phyloP scores from a whole-genome alignment of 2,888 invertebrate genomes.

The Eupithecia centaureata region DNA sequence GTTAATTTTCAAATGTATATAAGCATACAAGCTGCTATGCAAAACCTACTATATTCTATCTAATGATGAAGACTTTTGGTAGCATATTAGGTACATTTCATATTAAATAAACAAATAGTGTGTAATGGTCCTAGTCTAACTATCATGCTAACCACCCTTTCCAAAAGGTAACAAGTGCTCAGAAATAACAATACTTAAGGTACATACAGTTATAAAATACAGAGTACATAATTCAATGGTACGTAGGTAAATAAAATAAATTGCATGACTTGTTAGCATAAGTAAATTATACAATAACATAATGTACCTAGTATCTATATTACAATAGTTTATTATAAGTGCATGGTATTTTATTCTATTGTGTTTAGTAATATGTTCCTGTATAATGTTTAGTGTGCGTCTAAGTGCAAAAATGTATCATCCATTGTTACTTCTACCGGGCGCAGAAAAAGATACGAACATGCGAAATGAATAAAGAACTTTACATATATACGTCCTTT shows the following conservation, averaged over 20 bases:
- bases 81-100: not conserved
- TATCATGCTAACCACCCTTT: not conserved
- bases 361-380: conserved; percentile 18
- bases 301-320: conserved; percentile 13
- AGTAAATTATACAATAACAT: conserved; percentile 13
- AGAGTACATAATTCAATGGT: conserved; percentile 3
- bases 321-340: conserved; percentile 48
- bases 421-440: conserved; percentile 27
- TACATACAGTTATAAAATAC: not conserved
- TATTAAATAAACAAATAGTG: conserved; percentile 1
- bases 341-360: conserved; percentile 72
- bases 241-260: conserved; percentile 9
- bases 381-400: conserved; percentile 37
- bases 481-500: not conserved
- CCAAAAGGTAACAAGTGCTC: not conserved
- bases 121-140: not conserved
- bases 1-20: conserved; percentile 1
- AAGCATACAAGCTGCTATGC: conserved; percentile 16
- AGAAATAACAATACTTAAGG: not conserved
- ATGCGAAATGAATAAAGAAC: not conserved
- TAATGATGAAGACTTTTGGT: not conserved
- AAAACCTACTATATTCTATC: not conserved
- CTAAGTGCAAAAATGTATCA: conserved; percentile 38
- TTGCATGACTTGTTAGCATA: conserved; percentile 23
- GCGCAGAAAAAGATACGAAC: not conserved